These are phyloP conservation scores for Teleogryllus oceanicus DNA, from an alignment of 2,888 invertebrate genomes.

Conservation along the genomic window DNA sequence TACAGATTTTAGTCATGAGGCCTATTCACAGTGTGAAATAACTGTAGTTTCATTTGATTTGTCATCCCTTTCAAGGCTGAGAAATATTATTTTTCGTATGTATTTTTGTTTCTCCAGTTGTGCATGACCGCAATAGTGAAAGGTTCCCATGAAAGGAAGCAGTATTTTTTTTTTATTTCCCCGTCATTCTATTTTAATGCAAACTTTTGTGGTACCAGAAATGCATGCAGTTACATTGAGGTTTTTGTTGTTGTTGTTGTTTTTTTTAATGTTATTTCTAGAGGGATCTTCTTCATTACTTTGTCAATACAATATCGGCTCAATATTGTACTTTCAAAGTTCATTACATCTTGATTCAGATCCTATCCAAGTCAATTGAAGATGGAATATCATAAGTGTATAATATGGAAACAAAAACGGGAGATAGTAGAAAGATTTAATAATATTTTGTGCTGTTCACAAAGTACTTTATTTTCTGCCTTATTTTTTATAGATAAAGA, in stretches of 20 bases:
- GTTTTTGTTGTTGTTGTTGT: too few relatives aligned
- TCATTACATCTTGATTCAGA: not conserved
- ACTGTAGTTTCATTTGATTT: not conserved
- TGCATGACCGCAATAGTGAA: not conserved
- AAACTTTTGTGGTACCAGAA: too few relatives aligned
- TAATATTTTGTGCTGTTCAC: not conserved
- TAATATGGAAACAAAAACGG: not conserved
- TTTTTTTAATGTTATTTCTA: not conserved
- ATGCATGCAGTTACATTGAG: too few relatives aligned
- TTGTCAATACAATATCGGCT: not conserved
- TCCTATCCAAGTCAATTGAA: not conserved
- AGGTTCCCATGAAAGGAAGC: too few relatives aligned
- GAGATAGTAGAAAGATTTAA: not conserved
- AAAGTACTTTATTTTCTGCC: too few relatives aligned
- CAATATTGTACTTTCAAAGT: conserved; percentile 18
- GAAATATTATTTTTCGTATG: not conserved
- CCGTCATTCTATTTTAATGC: too few relatives aligned
- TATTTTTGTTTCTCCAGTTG: not conserved
- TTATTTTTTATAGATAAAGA: too few relatives aligned
- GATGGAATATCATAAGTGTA: not conserved
- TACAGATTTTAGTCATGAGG: not conserved
- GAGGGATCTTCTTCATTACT: not conserved
- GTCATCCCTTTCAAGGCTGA: not conserved
- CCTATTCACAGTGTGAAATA: not conserved
- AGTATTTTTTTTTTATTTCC: too few relatives aligned